phyloP scores from a whole-genome alignment of 2,797 vertebrate genomes.

The Gallirallus australis region DNA sequence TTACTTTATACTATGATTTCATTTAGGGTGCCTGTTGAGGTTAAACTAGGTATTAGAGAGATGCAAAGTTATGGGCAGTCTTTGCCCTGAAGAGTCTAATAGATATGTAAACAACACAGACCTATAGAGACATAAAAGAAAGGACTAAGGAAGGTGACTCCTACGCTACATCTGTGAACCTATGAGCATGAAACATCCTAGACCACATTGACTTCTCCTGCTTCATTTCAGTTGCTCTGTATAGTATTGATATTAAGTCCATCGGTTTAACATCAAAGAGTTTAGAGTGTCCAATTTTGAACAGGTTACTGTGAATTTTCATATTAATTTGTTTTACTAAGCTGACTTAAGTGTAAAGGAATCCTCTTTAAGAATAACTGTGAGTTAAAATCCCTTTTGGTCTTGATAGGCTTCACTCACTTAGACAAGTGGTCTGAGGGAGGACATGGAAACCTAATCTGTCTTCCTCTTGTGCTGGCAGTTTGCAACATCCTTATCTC shows the following conservation, averaged over 20 bases:
- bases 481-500: conserved; percentile 11
- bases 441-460: neutral
- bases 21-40: neutral
- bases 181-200: neutral
- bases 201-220: neutral
- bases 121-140: neutral
- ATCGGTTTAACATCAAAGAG: neutral
- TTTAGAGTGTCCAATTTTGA: neutral
- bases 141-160: neutral
- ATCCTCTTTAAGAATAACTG: neutral
- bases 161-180: neutral
- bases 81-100: neutral
- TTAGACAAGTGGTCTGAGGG: neutral
- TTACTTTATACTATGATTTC: neutral
- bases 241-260: neutral
- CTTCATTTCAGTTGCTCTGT: neutral
- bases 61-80: neutral
- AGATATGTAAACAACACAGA: neutral
- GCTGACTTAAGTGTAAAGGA: neutral
- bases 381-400: neutral
- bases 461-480: neutral
- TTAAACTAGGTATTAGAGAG: neutral
- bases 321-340: neutral
- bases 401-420: neutral
- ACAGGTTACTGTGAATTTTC: neutral